Conservation (phyloP, 2,888 invertebrate genomes). For the Drosophila prolongata region DNA sequence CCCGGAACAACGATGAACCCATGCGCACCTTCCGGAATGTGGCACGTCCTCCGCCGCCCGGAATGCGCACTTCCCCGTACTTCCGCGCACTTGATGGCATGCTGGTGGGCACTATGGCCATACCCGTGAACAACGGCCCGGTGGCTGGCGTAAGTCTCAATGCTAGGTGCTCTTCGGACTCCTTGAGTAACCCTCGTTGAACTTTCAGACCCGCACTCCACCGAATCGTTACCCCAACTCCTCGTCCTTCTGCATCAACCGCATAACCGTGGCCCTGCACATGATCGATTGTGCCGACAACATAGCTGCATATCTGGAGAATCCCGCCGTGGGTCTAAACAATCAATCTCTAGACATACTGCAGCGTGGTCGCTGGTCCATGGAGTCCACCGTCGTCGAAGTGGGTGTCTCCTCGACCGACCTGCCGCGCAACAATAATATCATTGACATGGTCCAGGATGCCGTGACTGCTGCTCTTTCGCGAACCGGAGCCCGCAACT, state of each 20-base stretch:
- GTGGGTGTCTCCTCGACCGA: conserved; percentile 84
- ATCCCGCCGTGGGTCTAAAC: conserved; percentile 84
- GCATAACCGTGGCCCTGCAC: conserved; percentile 84
- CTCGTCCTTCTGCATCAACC: conserved; percentile 84
- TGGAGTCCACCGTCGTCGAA: conserved; percentile 85
- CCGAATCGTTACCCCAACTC: conserved; percentile 83
- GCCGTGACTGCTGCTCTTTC: conserved; percentile 84
- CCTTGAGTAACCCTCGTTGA: too few species aligned
- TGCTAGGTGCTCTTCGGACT: too few species aligned
- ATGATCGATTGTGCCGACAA: conserved; percentile 84
- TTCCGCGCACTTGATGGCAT: conserved; percentile 83
- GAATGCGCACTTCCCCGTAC: conserved; percentile 82
- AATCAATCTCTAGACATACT: conserved; percentile 84
- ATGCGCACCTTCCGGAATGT: conserved; percentile 83
- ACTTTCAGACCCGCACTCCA: conserved; percentile 60
- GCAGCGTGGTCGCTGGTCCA: conserved; percentile 84
- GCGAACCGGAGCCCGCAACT: conserved; percentile 82
- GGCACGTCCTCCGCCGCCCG: conserved; percentile 63
- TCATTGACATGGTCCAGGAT: conserved; percentile 84
- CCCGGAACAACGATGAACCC: conserved; percentile 67
- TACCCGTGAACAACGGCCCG: conserved; percentile 80
- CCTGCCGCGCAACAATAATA: conserved; percentile 83
- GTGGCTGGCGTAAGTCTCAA: conserved; percentile 46
- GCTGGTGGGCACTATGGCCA: conserved; percentile 84
- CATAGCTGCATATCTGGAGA: conserved; percentile 84